Conservation (phyloP, 2,888 invertebrate species). For the Melinopterus prodromus region DNA sequence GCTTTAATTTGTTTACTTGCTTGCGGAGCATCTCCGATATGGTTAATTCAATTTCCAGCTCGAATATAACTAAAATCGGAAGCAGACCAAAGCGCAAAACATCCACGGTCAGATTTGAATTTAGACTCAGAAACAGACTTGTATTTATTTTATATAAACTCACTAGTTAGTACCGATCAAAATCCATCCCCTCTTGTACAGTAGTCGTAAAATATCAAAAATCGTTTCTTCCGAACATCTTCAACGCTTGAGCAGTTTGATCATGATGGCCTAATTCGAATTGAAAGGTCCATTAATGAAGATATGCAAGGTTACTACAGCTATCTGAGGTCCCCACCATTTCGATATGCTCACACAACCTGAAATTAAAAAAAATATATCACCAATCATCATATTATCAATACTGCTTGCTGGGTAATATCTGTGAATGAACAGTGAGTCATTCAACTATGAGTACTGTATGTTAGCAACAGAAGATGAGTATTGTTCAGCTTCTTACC, state of each 20-base stretch:
- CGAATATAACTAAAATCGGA: slow-evolving; percentile 15
- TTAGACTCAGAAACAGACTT: slow-evolving; percentile 4
- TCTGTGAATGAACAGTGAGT: no score
- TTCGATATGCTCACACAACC: slow-evolving; percentile 58
- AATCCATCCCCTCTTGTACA: slow-evolving; percentile 22
- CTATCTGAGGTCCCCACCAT: slow-evolving; percentile 57
- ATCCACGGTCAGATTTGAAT: slow-evolving; percentile 7
- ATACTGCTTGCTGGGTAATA: no score
- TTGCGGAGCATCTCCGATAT: slow-evolving; percentile 12
- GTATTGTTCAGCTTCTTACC: no score
- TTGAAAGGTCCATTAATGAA: slow-evolving; percentile 54
- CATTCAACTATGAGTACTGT: no score
- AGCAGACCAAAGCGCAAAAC: slow-evolving; percentile 27
- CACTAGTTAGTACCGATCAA: slow-evolving; percentile 17
- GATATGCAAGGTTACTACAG: slow-evolving; percentile 58
- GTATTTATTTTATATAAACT: slow-evolving; percentile 1
- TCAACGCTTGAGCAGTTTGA: slow-evolving; percentile 32
- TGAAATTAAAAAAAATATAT: slow-evolving; percentile 52
- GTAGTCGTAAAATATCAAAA: slow-evolving; percentile 36
- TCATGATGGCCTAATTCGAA: slow-evolving; percentile 50
- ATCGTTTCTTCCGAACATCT: slow-evolving; percentile 26
- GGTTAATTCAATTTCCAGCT: background rate
- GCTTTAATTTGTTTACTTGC: slow-evolving; percentile 40
- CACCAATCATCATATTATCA: background rate
- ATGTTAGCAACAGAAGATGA: no score